Conservation (phyloP, 2,888 invertebrate species). For the Geotrupes spiniger region DNA sequence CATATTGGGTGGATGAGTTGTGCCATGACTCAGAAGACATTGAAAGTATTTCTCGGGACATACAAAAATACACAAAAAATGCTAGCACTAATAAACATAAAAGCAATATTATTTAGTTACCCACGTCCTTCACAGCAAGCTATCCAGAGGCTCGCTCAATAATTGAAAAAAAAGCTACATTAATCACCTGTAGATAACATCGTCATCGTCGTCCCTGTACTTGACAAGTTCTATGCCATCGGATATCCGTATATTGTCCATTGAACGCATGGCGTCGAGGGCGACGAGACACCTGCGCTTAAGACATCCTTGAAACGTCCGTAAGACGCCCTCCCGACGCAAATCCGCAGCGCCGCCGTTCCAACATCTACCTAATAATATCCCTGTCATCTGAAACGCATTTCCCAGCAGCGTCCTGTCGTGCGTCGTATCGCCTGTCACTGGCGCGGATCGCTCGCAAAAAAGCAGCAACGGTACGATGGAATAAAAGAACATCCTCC, state of each 20-base stretch:
- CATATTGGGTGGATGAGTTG: too few species aligned
- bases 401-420: conserved; percentile 5
- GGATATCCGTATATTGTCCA: conserved; percentile 61
- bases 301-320: conserved; percentile 48
- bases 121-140: not conserved
- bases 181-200: conserved; percentile 38
- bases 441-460: not conserved
- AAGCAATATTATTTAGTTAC: not conserved
- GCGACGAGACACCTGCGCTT: conserved; percentile 56
- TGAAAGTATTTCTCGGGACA: too few species aligned
- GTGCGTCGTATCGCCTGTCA: not conserved
- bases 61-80: too few species aligned
- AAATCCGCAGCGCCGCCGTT: not conserved
- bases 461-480: not conserved
- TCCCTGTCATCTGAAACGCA: conserved; percentile 7
- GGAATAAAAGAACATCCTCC: not conserved
- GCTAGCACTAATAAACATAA: not conserved
- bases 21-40: too few species aligned
- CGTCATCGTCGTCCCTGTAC: conserved; percentile 53
- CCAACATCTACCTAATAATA: conserved; percentile 14
- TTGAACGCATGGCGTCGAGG: conserved; percentile 59
- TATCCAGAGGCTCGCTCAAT: not conserved
- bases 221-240: conserved; percentile 64
- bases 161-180: conserved; percentile 2
- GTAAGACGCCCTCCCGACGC: conserved; percentile 1